phyloP scores from a whole-genome alignment of 2,113 vertebrate genomes.

The Manacus vitellinus region DNA sequence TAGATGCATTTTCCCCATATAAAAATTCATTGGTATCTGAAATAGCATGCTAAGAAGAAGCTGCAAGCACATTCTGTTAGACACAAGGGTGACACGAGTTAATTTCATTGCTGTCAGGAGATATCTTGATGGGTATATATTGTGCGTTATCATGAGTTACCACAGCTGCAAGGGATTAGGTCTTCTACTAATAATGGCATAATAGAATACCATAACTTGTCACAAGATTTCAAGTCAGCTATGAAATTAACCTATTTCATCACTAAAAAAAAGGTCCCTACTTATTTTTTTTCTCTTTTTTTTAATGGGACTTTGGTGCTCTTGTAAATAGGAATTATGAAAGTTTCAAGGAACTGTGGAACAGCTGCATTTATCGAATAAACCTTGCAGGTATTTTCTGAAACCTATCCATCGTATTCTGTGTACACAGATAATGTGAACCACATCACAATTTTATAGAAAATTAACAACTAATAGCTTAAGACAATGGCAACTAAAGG shows the following conservation, averaged over 20 bases:
- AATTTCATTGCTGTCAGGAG: constrained; percentile 74
- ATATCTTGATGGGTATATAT: constrained; percentile 75
- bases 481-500: background rate
- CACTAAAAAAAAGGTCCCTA: background rate
- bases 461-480: background rate
- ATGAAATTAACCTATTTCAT: constrained; percentile 68
- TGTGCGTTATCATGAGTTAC: constrained; percentile 70
- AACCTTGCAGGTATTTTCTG: background rate
- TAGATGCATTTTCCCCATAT: constrained; percentile 21
- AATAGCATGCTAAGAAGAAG: constrained; percentile 41
- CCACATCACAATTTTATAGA: background rate
- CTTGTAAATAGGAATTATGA: constrained; percentile 7
- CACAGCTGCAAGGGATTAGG: constrained; percentile 73
- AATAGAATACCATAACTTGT: constrained; percentile 65
- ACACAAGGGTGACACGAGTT: constrained; percentile 67
- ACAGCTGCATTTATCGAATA: background rate
- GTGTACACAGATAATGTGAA: background rate
- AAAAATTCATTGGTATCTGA: constrained; percentile 59
- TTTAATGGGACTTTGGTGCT: constrained; percentile 4
- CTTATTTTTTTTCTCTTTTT: background rate
- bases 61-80: constrained; percentile 57
- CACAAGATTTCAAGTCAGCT: constrained; percentile 67
- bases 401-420: background rate
- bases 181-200: constrained; percentile 66
- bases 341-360: constrained; percentile 15